Evolutionary conservation across 2,113 vertebrate genomes (phyloP), one percentile per base, ranked within the genome.

Genomic region (Cathartes aura): DNA sequence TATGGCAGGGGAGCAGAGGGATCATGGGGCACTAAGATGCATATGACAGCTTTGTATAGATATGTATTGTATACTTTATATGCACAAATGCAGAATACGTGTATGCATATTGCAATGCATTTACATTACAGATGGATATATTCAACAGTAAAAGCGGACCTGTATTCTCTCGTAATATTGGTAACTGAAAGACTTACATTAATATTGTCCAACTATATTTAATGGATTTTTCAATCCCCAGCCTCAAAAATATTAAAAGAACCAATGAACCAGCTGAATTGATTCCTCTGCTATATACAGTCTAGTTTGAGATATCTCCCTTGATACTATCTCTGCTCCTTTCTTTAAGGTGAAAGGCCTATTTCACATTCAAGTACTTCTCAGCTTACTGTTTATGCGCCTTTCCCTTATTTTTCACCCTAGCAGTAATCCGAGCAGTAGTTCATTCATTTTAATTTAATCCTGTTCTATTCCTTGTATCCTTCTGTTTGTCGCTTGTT

Each of bases 361-460:
- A 12, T 64, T 79, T 80, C 64, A 82, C 45, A 60, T 70, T 76
- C 53, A 87, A 32, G 76, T 75, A 59, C 38, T 76, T 93, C 63
- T 76, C 42, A 66, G n/a, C 29, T 82, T 83, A 66, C 32, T 73
- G 14, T 66, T 89, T 66, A 53, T 43, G 66, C 0, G 5, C n/a
- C 13, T 75, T 82, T 56, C 59, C 48, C 55, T 70, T 89, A 27
- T 70, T 95, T 90, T 86, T 87, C 55, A 84, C 60, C 47, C 14
- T 52, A 71, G n/a, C 38, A 67, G 47, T 75, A 79, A 58, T 71
- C 82, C 1, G 4, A 72, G 66, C 56, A 47, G 52, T 63, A 80
- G 64, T 95, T 87, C 8, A 32, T 96, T 91, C 13, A 74, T 89
- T 95, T 87, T 78, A 64, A 91, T 87, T 89, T 82, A 74, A 89